Conservation (phyloP, 2,797 vertebrate species). For the Protonibea diacanthus region DNA sequence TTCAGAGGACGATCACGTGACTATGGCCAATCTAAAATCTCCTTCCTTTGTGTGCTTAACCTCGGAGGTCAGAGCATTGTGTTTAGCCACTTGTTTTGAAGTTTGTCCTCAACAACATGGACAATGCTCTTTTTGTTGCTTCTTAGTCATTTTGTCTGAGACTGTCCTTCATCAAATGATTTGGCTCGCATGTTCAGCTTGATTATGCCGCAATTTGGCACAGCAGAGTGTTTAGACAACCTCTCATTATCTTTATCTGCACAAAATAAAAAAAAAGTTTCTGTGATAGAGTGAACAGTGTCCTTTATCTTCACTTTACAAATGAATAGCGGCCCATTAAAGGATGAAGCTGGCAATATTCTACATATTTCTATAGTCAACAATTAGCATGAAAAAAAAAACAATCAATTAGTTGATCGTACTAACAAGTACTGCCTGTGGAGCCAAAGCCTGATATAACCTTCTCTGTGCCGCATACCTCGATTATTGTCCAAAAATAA, state of each 20-base stretch:
- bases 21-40: slow-evolving; percentile 53
- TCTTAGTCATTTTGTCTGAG: slow-evolving; percentile 59
- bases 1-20: slow-evolving; percentile 55
- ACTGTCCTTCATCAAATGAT: slow-evolving; percentile 67
- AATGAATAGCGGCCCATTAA: not conserved
- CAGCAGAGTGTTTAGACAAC: slow-evolving; percentile 24
- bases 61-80: slow-evolving; percentile 78
- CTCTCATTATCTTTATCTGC: slow-evolving; percentile 59
- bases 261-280: slow-evolving; percentile 64
- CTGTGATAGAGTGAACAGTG: not conserved
- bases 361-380: not conserved
- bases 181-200: slow-evolving; percentile 63
- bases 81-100: slow-evolving; percentile 75
- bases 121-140: slow-evolving; percentile 78
- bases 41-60: slow-evolving; percentile 75
- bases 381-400: not conserved
- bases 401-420: not conserved
- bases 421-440: not conserved
- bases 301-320: slow-evolving; percentile 1
- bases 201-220: slow-evolving; percentile 66
- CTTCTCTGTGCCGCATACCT: not conserved
- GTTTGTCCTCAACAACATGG: slow-evolving; percentile 64
- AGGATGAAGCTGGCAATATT: not conserved
- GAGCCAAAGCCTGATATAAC: not conserved
- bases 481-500: not conserved